Percentiles rank a stretch among this genome's conserved stretches.
Conservation (phyloP, 2,888 invertebrate genomes). For the Rutpela maculata region DNA sequence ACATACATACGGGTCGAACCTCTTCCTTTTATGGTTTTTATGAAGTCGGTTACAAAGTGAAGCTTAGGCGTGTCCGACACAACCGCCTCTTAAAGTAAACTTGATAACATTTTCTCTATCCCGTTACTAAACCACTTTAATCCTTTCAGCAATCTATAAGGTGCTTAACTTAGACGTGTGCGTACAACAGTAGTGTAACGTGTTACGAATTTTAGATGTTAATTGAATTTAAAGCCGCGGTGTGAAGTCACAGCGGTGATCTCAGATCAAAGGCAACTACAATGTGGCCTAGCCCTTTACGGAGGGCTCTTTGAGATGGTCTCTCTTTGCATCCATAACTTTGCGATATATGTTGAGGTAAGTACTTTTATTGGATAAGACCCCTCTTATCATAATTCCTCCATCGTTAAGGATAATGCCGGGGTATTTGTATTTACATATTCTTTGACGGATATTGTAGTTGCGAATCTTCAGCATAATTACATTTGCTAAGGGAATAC, state of each 20-base stretch:
- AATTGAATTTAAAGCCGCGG: slow-evolving; percentile 61
- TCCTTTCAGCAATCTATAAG: neutral
- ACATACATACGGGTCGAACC: too few relatives aligned
- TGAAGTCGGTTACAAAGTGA: too few relatives aligned
- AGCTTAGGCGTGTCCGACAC: too few relatives aligned
- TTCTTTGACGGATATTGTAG: neutral
- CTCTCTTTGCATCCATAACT: slow-evolving; percentile 56
- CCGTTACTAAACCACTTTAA: neutral
- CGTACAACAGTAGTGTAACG: slow-evolving; percentile 30
- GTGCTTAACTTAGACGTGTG: neutral
- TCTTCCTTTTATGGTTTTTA: too few relatives aligned
- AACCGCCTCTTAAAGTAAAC: too few relatives aligned
- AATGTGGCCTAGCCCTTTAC: slow-evolving; percentile 47
- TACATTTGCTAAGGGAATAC: too few relatives aligned
- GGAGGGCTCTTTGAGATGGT: slow-evolving; percentile 51
- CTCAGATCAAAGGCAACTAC: slow-evolving; percentile 58
- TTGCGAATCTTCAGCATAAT: neutral
- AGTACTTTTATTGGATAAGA: slow-evolving; percentile 52
- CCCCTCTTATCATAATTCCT: slow-evolving; percentile 48
- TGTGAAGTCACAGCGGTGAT: slow-evolving; percentile 58
- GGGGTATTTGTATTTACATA: slow-evolving; percentile 16
- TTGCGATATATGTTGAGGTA: slow-evolving; percentile 51
- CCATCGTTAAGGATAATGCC: slow-evolving; percentile 31
- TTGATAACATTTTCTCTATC: too few relatives aligned
- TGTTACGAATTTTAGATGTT: slow-evolving; percentile 54